These are phyloP conservation scores for Polylopha cassiicola DNA, from an alignment of 2,888 invertebrate species.

Conservation along the genomic window DNA sequence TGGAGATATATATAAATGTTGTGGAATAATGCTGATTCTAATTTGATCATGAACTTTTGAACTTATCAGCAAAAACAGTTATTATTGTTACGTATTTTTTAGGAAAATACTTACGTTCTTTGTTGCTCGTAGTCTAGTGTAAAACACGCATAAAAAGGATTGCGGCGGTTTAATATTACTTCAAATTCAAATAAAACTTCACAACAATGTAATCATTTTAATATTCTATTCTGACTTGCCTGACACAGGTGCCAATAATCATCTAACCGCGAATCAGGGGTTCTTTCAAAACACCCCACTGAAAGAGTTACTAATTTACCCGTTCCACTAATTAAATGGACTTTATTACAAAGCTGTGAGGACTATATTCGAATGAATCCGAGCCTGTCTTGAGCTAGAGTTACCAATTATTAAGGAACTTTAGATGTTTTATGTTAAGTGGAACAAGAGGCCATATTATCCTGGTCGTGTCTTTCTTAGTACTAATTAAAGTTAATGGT, in stretches of 20 bases:
- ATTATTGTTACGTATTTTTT: too few species aligned
- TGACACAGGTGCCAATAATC: conserved; percentile 42
- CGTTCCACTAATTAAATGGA: too few species aligned
- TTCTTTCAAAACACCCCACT: conserved; percentile 32
- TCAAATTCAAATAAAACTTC: conserved; percentile 20
- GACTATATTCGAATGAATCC: not conserved
- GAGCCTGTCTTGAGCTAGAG: not conserved
- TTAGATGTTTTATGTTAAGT: not conserved
- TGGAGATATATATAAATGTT: too few species aligned
- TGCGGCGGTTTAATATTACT: too few species aligned
- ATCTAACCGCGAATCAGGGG: conserved; percentile 36
- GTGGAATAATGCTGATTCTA: too few species aligned
- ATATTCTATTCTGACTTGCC: conserved; percentile 23
- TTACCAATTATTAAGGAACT: conserved; percentile 8
- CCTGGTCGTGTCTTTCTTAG: conserved; percentile 31
- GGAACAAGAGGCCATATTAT: conserved; percentile 23
- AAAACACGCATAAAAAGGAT: too few species aligned
- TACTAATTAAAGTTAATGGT: conserved; percentile 48
- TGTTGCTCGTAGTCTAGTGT: too few species aligned
- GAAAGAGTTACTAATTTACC: conserved; percentile 15
- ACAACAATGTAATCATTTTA: conserved; percentile 25
- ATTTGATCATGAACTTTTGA: too few species aligned
- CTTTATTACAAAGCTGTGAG: too few species aligned
- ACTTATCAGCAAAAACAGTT: too few species aligned
- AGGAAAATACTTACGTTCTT: too few species aligned